These are phyloP conservation scores for Strix aluco DNA, from an alignment of 2,113 vertebrate genomes.

Conservation along the genomic window DNA sequence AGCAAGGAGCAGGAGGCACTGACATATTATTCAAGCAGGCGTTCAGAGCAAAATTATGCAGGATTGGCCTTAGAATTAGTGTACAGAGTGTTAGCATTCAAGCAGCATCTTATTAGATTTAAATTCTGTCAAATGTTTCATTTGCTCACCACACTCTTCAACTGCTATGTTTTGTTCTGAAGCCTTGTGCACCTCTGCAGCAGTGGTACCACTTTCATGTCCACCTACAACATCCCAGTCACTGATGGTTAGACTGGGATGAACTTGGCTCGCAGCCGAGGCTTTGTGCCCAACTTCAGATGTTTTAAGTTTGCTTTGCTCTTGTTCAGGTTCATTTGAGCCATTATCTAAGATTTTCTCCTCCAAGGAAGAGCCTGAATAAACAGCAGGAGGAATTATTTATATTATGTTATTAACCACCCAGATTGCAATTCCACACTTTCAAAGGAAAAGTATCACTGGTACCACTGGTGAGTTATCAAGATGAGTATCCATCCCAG, in stretches of 20 bases:
- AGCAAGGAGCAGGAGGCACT: conserved; percentile 62
- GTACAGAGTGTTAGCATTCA: conserved; percentile 71
- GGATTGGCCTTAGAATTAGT: conserved; percentile 69
- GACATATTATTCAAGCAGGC: conserved; percentile 70
- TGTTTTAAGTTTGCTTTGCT: conserved; percentile 83
- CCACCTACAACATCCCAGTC: conserved; percentile 78
- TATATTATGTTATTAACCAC: not conserved
- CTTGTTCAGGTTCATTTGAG: conserved; percentile 81
- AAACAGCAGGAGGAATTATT: conserved; percentile 79
- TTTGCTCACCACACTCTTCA: conserved; percentile 90
- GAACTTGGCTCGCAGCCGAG: conserved; percentile 78
- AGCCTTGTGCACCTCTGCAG: conserved; percentile 75
- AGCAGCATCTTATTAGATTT: conserved; percentile 65
- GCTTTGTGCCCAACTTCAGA: conserved; percentile 77
- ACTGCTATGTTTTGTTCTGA: conserved; percentile 77
- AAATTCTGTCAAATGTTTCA: conserved; percentile 38
- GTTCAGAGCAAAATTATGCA: conserved; percentile 70
- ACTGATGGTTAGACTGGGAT: conserved; percentile 77
- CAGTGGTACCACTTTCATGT: conserved; percentile 79
- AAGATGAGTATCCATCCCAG: not conserved
- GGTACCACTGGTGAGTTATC: not conserved
- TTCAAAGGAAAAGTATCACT: not conserved
- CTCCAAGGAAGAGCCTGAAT: conserved; percentile 91
- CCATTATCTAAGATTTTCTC: conserved; percentile 89
- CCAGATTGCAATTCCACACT: not conserved